Evolutionary conservation across 2,797 vertebrate genomes (phyloP).

Genomic region (Pangasius mekongensis): DNA sequence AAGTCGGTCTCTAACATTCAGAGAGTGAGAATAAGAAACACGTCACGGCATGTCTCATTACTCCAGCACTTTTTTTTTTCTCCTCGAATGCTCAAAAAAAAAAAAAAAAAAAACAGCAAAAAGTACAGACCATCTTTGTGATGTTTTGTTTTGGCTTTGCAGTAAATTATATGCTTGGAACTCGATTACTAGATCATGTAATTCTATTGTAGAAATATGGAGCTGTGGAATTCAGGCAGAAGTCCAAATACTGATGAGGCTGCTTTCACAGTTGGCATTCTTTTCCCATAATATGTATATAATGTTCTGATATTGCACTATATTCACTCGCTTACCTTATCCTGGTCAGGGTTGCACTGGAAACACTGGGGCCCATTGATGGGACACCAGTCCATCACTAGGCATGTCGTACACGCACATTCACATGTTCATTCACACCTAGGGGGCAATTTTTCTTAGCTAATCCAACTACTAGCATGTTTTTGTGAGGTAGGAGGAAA

Average conservation of each 20-base stretch:
- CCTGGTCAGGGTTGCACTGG: conserved; percentile 44
- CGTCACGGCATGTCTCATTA: conserved; percentile 50
- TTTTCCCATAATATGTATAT: background rate
- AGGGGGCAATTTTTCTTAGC: too few species aligned
- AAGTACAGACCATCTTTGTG: conserved; percentile 61
- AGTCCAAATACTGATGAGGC: conserved; percentile 53
- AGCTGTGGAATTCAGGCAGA: background rate
- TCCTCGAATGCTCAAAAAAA: conserved; percentile 42
- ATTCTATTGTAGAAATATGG: conserved; percentile 71
- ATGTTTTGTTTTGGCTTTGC: conserved; percentile 69
- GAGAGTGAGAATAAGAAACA: too few species aligned
- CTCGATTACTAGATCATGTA: conserved; percentile 71
- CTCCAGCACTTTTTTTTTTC: conserved; percentile 60
- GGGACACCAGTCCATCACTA: background rate
- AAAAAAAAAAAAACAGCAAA: conserved; percentile 8
- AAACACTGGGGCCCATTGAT: background rate
- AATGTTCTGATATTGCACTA: background rate
- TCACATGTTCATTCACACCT: background rate
- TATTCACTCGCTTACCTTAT: background rate
- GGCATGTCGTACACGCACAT: background rate
- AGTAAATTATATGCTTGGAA: conserved; percentile 63
- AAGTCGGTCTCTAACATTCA: background rate
- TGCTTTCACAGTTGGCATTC: background rate
- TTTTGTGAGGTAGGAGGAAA: background rate
- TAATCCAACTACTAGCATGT: background rate